Conservation (phyloP, 2,113 vertebrate species). For the Saccopteryx bilineata region DNA sequence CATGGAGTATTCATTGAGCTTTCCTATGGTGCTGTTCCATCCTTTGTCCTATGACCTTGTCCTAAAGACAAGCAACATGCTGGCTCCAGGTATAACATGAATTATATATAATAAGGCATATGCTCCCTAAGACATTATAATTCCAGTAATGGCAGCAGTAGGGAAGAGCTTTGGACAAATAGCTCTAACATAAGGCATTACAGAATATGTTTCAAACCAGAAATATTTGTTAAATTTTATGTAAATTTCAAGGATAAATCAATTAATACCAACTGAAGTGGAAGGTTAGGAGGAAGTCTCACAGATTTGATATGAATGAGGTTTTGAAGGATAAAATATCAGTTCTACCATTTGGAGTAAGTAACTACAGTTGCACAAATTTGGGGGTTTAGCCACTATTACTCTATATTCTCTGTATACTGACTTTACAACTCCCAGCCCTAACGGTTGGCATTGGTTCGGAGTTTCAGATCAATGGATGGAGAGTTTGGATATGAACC, state of each 20-base stretch:
- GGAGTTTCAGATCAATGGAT: not conserved
- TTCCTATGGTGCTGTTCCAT: not conserved
- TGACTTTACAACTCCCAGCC: not conserved
- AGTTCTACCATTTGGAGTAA: not conserved
- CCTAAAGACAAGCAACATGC: no score
- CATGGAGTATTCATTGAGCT: not conserved
- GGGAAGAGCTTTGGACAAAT: not conserved
- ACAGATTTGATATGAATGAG: not conserved
- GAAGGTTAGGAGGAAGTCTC: not conserved
- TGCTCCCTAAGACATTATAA: not conserved
- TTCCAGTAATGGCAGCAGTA: not conserved
- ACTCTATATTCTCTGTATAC: not conserved
- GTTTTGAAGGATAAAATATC: not conserved
- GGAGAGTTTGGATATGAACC: not conserved
- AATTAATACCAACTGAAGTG: not conserved
- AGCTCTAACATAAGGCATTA: not conserved
- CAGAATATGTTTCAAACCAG: not conserved
- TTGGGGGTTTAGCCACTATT: not conserved
- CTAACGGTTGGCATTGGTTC: not conserved
- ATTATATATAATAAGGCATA: not conserved
- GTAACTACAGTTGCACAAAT: not conserved
- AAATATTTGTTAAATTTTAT: slow-evolving; percentile 21
- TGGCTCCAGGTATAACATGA: not conserved
- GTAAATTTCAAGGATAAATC: not conserved
- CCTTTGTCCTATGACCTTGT: not conserved